Conservation (phyloP, 2,888 invertebrate genomes). For the Escarpia spicata region DNA sequence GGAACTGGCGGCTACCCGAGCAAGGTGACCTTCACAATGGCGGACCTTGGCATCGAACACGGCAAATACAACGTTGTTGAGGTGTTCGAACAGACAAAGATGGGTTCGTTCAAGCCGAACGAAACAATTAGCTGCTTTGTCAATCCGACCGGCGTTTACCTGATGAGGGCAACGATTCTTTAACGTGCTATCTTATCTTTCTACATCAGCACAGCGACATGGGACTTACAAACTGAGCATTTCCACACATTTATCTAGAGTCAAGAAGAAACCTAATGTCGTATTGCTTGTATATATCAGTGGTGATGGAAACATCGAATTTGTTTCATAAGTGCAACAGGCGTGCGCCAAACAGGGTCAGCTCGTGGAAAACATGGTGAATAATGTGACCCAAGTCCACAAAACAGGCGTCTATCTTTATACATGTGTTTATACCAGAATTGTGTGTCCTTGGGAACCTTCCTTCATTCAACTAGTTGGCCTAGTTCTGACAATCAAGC, state of each 20-base stretch:
- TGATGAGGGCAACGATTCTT: conserved; percentile 27
- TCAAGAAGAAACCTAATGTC: no score
- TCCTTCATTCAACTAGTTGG: no score
- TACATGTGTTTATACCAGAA: not conserved
- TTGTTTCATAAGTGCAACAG: not conserved
- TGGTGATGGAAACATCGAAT: not conserved
- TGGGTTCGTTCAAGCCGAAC: conserved; percentile 48
- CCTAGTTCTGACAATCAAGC: no score
- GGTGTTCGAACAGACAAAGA: conserved; percentile 36
- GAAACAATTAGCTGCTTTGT: conserved; percentile 44
- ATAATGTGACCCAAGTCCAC: not conserved
- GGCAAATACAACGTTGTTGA: conserved; percentile 37
- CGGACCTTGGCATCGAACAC: conserved; percentile 33
- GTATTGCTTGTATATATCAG: not conserved
- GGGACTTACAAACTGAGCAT: no score
- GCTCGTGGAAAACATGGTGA: not conserved
- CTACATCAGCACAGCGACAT: no score
- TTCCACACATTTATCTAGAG: not conserved
- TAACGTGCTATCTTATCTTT: not conserved
- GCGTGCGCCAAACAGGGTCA: not conserved
- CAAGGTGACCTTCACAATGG: conserved; percentile 35
- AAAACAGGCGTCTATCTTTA: not conserved
- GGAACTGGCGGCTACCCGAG: conserved; percentile 33
- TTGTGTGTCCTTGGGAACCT: no score
- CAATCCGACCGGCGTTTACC: conserved; percentile 46